A percentile compares a stretch with the other conserved stretches of the same genome.
phyloP scores from a whole-genome alignment of 2,113 vertebrate genomes.

The Heteronetta atricapilla region DNA sequence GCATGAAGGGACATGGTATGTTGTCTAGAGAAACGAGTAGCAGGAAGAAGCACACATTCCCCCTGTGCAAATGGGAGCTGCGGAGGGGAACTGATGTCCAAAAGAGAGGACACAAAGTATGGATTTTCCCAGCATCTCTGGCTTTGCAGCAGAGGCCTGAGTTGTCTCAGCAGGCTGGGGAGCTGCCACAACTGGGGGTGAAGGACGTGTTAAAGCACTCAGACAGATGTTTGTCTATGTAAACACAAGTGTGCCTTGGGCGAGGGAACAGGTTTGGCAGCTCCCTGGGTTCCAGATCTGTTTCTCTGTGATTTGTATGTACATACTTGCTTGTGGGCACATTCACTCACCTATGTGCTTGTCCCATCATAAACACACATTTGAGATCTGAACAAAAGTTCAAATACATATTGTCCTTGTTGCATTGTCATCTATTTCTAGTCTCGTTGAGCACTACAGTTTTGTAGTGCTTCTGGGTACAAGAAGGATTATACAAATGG shows the following conservation, averaged over 20 bases:
- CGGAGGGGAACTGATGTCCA: rapidly evolving
- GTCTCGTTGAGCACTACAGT: not conserved
- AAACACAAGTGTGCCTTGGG: not conserved
- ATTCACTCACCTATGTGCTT: rapidly evolving
- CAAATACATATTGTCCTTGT: rapidly evolving
- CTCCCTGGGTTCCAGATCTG: not conserved
- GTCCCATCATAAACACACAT: rapidly evolving
- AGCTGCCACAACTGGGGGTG: not conserved
- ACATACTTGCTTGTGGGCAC: not conserved
- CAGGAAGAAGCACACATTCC: rapidly evolving
- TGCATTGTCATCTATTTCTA: not conserved
- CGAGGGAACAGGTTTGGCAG: not conserved
- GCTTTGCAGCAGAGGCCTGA: too few relatives aligned
- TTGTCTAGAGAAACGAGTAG: rapidly evolving
- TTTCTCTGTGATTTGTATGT: rapidly evolving
- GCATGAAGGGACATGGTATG: rapidly evolving
- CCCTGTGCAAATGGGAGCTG: rapidly evolving
- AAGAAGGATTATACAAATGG: conserved; percentile 15
- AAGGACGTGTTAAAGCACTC: not conserved
- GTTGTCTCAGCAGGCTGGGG: not conserved
- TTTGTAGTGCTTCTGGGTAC: not conserved
- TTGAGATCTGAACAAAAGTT: not conserved
- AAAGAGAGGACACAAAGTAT: not conserved
- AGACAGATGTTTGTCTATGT: not conserved
- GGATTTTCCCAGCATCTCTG: too few relatives aligned